Evolutionary conservation across 2,797 vertebrate genomes (phyloP).

Genomic region (Sebastes variabilis): DNA sequence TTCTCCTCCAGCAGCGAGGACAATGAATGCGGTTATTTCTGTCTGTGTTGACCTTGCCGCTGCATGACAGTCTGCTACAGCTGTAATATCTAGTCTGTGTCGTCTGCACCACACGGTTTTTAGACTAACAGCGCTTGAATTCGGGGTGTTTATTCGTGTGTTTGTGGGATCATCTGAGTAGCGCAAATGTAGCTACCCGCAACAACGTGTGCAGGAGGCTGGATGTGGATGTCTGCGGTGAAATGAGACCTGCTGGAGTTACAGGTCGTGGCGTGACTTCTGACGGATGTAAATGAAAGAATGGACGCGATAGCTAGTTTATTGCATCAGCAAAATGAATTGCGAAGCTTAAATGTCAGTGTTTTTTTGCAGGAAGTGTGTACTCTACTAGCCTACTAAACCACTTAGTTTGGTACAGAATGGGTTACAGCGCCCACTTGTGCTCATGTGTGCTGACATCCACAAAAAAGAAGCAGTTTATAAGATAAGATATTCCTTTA

Average conservation of each 20-base stretch:
- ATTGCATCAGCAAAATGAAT: background rate
- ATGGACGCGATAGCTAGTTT: rapidly evolving
- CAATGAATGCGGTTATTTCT: background rate
- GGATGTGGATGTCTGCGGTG: background rate
- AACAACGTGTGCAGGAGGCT: background rate
- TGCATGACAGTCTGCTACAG: background rate
- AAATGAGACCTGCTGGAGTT: background rate
- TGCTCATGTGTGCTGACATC: background rate
- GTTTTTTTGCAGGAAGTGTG: conserved; percentile 39
- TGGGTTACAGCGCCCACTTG: conserved; percentile 22
- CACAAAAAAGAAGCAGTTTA: background rate
- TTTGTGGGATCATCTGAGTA: conserved; percentile 5
- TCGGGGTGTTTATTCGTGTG: background rate
- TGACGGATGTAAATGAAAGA: background rate
- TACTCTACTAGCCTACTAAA: conserved; percentile 47
- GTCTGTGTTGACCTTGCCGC: conserved; percentile 2
- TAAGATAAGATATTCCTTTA: too few species aligned
- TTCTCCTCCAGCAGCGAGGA: background rate
- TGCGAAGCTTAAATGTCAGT: too few species aligned
- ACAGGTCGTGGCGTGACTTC: background rate
- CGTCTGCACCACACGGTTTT: background rate
- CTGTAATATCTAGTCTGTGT: rapidly evolving
- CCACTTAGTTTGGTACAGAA: background rate
- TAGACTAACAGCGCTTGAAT: rapidly evolving
- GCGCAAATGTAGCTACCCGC: conserved; percentile 8